These are phyloP conservation scores for Ommatoiulus sabulosus DNA, from an alignment of 2,888 invertebrate genomes.

Conservation along the genomic window DNA sequence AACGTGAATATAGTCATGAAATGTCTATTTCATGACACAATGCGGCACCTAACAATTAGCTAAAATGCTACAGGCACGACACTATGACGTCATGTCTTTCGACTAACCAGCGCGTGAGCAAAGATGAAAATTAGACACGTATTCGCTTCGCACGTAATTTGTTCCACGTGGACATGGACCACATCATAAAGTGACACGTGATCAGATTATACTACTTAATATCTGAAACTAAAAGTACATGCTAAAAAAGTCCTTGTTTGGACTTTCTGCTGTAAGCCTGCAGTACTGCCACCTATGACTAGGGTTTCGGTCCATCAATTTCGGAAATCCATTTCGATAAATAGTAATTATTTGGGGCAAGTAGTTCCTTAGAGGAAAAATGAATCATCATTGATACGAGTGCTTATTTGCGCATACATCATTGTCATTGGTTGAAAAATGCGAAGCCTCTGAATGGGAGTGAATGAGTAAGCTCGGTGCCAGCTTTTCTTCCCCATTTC, in stretches of 20 bases:
- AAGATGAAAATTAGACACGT: too few relatives aligned
- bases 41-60: not conserved
- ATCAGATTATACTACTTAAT: too few relatives aligned
- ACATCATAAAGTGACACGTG: too few relatives aligned
- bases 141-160: too few relatives aligned
- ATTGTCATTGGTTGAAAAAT: not conserved
- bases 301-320: not conserved
- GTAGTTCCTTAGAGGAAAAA: not conserved
- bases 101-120: too few relatives aligned
- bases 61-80: too few relatives aligned
- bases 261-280: not conserved
- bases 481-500: not conserved
- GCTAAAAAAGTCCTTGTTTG: not conserved
- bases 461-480: not conserved
- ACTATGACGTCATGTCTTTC: too few relatives aligned
- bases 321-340: not conserved
- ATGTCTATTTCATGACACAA: not conserved
- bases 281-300: not conserved
- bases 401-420: slow-evolving; percentile 4
- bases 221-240: too few relatives aligned
- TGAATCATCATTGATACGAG: not conserved
- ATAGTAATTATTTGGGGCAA: not conserved
- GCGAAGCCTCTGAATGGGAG: not conserved
- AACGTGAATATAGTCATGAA: not conserved
- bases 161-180: too few relatives aligned